phyloP scores from a whole-genome alignment of 2,797 vertebrate species.

The Liparis tanakae region DNA sequence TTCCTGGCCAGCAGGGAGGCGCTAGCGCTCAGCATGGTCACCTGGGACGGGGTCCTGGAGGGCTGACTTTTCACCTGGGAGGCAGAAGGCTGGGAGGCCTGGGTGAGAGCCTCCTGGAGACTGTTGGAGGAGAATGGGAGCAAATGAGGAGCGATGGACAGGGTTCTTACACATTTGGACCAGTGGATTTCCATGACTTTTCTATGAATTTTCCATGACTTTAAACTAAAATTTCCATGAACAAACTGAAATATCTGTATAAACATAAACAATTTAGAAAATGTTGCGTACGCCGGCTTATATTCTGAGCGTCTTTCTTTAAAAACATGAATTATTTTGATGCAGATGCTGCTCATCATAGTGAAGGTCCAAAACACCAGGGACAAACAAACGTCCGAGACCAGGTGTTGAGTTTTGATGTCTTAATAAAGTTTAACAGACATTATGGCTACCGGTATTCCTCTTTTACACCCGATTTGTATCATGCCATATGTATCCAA shows the following conservation, averaged over 20 bases:
- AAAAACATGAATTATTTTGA: no score
- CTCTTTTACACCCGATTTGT: slow-evolving; percentile 6
- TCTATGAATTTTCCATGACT: no score
- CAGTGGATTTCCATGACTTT: no score
- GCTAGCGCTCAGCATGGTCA: slow-evolving; percentile 95
- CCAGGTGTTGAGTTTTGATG: background rate
- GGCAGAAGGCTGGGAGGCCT: slow-evolving; percentile 93
- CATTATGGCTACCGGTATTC: no score
- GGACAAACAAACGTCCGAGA: background rate
- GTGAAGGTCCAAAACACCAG: background rate
- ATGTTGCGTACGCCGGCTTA: no score
- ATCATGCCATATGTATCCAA: background rate
- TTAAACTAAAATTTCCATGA: no score
- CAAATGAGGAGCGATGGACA: slow-evolving; percentile 52
- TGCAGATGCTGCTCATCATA: no score
- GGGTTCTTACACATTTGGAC: no score
- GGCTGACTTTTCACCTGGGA: slow-evolving; percentile 94
- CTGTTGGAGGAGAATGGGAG: slow-evolving; percentile 86
- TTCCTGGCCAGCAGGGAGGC: slow-evolving; percentile 99
- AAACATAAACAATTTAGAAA: no score
- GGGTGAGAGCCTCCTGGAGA: slow-evolving; percentile 98
- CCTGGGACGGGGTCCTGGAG: slow-evolving; percentile 93
- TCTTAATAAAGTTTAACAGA: background rate
- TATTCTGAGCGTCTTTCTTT: no score
- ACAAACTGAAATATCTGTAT: no score